Percentiles rank a stretch among this genome's conserved stretches.
These are phyloP conservation scores for Danaus chrysippus DNA, from an alignment of 2,888 invertebrate species.

Conservation along the genomic window DNA sequence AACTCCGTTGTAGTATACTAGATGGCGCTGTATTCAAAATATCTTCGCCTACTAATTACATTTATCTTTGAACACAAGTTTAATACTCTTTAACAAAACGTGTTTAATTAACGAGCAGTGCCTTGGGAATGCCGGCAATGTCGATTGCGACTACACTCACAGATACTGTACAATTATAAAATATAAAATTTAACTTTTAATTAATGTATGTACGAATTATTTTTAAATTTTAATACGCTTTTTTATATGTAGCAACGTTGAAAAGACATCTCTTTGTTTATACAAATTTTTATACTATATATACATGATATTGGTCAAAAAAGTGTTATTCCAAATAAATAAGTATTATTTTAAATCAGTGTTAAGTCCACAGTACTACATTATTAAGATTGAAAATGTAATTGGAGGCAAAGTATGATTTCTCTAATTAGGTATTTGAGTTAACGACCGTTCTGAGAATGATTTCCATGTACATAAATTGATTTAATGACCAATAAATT, in stretches of 20 bases:
- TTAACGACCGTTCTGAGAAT: constrained; percentile 39
- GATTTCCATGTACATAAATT: constrained; percentile 47
- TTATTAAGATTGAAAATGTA: constrained; percentile 22
- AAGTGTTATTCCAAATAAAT: too few relatives aligned
- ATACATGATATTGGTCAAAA: too few relatives aligned
- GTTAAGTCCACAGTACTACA: constrained; percentile 2
- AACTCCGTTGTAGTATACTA: not conserved
- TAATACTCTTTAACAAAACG: constrained; percentile 7
- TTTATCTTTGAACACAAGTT: constrained; percentile 7
- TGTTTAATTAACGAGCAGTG: constrained; percentile 5
- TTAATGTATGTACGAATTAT: not conserved
- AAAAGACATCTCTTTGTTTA: not conserved
- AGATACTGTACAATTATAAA: not conserved
- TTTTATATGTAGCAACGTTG: too few relatives aligned
- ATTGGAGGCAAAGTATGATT: constrained; percentile 30
- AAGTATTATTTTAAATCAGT: too few relatives aligned
- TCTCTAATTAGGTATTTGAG: constrained; percentile 45
- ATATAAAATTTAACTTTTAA: not conserved
- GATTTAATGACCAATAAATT: constrained; percentile 47
- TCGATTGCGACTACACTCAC: not conserved
- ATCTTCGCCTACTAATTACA: constrained; percentile 4
- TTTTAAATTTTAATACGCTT: too few relatives aligned
- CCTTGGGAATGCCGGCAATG: constrained; percentile 1
- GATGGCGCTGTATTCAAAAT: constrained; percentile 3
- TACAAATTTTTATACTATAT: not conserved